Evolutionary conservation across 2,113 vertebrate species (phyloP).

Genomic region (Petrocephalus microphthalmus): DNA sequence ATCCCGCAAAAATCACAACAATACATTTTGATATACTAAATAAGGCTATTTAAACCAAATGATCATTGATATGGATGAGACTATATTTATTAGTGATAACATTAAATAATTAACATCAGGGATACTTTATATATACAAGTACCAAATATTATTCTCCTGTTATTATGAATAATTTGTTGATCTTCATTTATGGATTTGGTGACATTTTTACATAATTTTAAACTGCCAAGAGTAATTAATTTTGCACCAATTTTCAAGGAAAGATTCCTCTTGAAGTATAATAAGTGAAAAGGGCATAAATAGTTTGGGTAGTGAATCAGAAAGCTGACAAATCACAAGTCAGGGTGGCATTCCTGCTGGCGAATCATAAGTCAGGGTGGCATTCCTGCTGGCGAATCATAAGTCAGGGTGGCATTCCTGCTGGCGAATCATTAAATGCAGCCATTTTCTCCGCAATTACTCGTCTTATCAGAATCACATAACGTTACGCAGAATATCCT

Average conservation of each 20-base stretch:
- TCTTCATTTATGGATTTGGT: neutral
- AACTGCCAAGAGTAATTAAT: neutral
- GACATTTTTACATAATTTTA: neutral
- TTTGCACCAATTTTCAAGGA: neutral
- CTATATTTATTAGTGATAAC: neutral
- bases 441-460: neutral
- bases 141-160: neutral
- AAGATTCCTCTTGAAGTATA: neutral
- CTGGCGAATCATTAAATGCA: neutral
- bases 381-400: no score
- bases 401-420: neutral
- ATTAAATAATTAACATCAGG: neutral
- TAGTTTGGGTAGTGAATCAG: neutral
- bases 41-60: neutral
- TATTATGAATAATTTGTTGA: neutral
- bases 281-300: neutral
- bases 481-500: neutral
- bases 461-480: neutral
- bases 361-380: no score
- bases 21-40: neutral
- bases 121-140: neutral
- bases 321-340: constrained; percentile 3
- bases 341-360: no score
- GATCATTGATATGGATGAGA: neutral
- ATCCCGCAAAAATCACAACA: no score